Percentiles rank a stretch among this genome's conserved stretches.
phyloP scores from a whole-genome alignment of 2,888 invertebrate species.

The Hyposoter dolosus region DNA sequence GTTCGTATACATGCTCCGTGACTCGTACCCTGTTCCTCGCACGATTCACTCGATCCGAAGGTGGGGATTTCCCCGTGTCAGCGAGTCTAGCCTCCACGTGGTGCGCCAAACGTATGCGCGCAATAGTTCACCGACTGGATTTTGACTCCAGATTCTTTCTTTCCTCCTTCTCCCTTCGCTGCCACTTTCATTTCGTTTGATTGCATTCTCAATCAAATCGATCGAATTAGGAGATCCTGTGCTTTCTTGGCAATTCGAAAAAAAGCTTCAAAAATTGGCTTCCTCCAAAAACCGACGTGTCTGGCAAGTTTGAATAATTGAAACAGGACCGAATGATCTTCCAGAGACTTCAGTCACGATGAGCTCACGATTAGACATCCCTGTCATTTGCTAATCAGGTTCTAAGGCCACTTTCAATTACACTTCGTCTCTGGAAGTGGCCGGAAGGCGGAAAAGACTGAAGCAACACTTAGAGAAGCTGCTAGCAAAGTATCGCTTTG shows the following conservation, averaged over 20 bases:
- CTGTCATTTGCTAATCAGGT: not conserved
- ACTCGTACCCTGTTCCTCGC: conserved; percentile 70
- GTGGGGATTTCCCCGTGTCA: conserved; percentile 67
- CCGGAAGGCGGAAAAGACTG: not conserved
- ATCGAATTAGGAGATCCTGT: not conserved
- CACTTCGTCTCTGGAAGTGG: not conserved
- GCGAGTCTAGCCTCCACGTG: conserved; percentile 75
- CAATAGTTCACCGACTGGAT: conserved; percentile 51
- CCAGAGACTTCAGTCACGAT: not conserved
- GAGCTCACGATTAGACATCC: not conserved
- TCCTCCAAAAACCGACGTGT: not conserved
- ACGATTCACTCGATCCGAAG: conserved; percentile 70
- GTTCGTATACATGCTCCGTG: conserved; percentile 67
- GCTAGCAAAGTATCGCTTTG: not conserved
- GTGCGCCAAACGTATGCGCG: conserved; percentile 77
- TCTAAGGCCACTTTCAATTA: not conserved
- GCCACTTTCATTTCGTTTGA: not conserved
- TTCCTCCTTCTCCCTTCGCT: not conserved
- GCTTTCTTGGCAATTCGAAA: not conserved
- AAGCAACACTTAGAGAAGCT: conserved; percentile 1
- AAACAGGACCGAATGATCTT: not conserved
- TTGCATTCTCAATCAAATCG: not conserved
- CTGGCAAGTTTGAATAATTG: not conserved
- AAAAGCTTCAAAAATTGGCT: not conserved
- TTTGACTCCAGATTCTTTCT: conserved; percentile 14